phyloP scores from a whole-genome alignment of 1,140 invertebrate species.

The Choristoneura fumiferana region DNA sequence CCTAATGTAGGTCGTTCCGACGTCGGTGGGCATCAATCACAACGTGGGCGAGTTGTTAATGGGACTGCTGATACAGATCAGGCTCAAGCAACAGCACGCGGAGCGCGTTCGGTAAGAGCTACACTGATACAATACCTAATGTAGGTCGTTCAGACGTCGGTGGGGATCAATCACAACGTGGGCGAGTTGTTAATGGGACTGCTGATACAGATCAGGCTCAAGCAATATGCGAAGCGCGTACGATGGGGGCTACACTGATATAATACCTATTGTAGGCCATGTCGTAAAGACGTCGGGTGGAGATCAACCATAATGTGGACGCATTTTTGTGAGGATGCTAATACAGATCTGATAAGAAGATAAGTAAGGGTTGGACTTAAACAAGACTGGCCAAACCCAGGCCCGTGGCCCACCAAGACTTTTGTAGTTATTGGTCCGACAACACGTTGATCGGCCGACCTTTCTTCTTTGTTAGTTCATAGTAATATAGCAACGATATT shows the following conservation, averaged over 20 bases:
- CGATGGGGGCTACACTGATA: too few relatives aligned
- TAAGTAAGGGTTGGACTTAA: too few relatives aligned
- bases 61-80: slow-evolving; percentile 92
- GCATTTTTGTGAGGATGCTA: slow-evolving; percentile 93
- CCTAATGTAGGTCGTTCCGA: slow-evolving; percentile 97
- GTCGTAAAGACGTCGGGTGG: slow-evolving; percentile 96
- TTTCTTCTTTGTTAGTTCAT: too few relatives aligned
- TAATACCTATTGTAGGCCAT: too few relatives aligned
- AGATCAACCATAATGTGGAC: slow-evolving; percentile 96
- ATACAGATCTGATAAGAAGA: slow-evolving; percentile 95
- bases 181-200: slow-evolving; percentile 94
- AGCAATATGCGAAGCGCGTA: slow-evolving; percentile 87
- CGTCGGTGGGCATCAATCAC: slow-evolving; percentile 94
- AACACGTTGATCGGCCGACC: too few relatives aligned
- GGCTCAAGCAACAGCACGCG: slow-evolving; percentile 89
- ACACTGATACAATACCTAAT: too few relatives aligned
- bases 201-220: slow-evolving; percentile 92
- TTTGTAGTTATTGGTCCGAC: too few relatives aligned
- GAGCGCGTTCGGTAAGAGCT: slow-evolving; percentile 82
- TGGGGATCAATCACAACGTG: slow-evolving; percentile 95
- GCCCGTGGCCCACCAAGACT: too few relatives aligned
- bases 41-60: slow-evolving; percentile 95
- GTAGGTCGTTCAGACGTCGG: slow-evolving; percentile 96
- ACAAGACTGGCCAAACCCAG: too few relatives aligned
- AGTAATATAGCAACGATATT: too few relatives aligned